phyloP scores from a whole-genome alignment of 2,797 vertebrate genomes.

The Heliangelus exortis region DNA sequence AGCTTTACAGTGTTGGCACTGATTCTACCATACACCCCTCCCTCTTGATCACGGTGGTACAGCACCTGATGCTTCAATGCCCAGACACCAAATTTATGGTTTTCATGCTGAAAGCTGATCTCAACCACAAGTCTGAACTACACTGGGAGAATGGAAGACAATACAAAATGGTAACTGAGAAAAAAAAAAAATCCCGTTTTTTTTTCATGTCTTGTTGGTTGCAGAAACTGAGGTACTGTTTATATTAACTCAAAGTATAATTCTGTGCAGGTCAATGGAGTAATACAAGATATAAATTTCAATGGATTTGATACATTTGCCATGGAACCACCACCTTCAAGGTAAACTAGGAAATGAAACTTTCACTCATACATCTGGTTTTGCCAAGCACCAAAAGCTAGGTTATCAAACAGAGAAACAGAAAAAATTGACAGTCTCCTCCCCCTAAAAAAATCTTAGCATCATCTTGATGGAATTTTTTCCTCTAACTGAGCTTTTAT shows the following conservation, averaged over 20 bases:
- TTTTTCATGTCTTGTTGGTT: not conserved
- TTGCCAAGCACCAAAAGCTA: not conserved
- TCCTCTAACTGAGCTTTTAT: not conserved
- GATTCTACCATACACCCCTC: not conserved
- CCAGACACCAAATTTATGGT: not conserved
- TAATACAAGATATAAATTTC: not conserved
- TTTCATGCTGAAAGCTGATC: not conserved
- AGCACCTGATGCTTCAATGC: not conserved
- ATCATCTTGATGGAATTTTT: not conserved
- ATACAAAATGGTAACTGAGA: not conserved
- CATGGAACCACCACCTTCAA: not conserved
- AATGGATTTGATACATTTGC: not conserved
- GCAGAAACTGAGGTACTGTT: not conserved
- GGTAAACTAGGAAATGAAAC: not conserved
- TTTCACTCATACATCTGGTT: not conserved
- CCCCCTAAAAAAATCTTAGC: accelerated
- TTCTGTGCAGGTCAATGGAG: not conserved
- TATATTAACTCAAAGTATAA: not conserved
- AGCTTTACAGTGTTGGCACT: not conserved
- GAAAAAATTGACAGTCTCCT: not conserved
- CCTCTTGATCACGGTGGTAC: not conserved
- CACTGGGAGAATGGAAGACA: not conserved
- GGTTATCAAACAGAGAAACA: not conserved
- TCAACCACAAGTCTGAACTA: not conserved
- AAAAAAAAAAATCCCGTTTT: not conserved